Conservation (phyloP, 2,113 vertebrate genomes). For the Tragelaphus scriptus region DNA sequence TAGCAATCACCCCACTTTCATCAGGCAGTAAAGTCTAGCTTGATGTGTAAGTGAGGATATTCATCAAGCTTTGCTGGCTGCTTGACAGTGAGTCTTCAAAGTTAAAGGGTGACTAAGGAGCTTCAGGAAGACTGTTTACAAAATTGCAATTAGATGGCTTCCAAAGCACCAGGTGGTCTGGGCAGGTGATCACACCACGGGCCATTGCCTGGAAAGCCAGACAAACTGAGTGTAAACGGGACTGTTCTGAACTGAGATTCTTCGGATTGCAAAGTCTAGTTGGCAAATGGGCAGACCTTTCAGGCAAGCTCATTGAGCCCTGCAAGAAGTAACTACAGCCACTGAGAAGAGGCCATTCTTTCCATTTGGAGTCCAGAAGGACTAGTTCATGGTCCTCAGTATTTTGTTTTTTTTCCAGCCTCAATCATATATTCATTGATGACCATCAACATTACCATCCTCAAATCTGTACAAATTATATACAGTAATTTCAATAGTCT, state of each 20-base stretch:
- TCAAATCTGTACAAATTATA: background rate
- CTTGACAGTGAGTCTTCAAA: rapidly evolving
- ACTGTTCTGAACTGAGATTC: background rate
- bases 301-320: background rate
- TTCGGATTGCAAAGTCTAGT: background rate
- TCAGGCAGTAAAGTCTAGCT: background rate
- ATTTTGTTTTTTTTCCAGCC: background rate
- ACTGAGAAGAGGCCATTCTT: background rate
- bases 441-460: background rate
- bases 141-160: background rate
- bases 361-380: background rate
- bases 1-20: background rate
- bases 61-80: background rate
- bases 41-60: rapidly evolving
- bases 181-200: conserved; percentile 11
- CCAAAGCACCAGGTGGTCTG: background rate
- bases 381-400: background rate
- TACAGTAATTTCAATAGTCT: background rate
- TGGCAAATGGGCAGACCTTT: background rate
- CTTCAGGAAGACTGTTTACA: background rate
- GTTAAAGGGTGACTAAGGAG: background rate
- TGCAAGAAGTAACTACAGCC: background rate
- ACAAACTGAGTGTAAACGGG: background rate
- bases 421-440: background rate
- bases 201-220: background rate